These are phyloP conservation scores for Noctua pronuba DNA, from an alignment of 2,888 invertebrate genomes.

Conservation along the genomic window DNA sequence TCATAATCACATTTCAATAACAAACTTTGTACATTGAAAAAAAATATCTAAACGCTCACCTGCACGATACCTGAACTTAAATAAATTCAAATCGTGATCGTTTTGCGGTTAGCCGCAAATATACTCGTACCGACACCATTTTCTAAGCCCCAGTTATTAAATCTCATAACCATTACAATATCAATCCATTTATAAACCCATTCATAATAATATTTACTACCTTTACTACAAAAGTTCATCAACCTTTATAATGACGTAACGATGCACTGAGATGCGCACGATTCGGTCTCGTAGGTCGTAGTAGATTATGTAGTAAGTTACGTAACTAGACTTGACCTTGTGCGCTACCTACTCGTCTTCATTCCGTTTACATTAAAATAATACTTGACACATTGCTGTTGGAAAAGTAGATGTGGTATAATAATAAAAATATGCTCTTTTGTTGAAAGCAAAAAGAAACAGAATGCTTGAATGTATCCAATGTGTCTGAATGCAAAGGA, in stretches of 20 bases:
- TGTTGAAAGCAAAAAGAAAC: neutral
- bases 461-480: neutral
- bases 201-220: constrained; percentile 28
- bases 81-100: constrained; percentile 1
- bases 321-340: constrained; percentile 66
- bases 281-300: constrained; percentile 65
- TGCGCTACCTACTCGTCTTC: constrained; percentile 73
- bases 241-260: constrained; percentile 53
- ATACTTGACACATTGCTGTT: constrained; percentile 42
- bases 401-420: constrained; percentile 57
- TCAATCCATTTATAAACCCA: neutral
- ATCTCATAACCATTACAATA: neutral
- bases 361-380: constrained; percentile 61
- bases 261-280: constrained; percentile 73
- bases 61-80: neutral
- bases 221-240: constrained; percentile 52
- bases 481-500: neutral
- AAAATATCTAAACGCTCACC: no score
- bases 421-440: neutral
- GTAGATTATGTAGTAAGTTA: constrained; percentile 59
- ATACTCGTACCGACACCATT: neutral
- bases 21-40: no score
- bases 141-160: neutral
- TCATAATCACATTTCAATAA: no score
- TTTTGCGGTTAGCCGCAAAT: constrained; percentile 3